Conservation (phyloP, 2,113 vertebrate genomes). For the Myrmecobius fasciatus region DNA sequence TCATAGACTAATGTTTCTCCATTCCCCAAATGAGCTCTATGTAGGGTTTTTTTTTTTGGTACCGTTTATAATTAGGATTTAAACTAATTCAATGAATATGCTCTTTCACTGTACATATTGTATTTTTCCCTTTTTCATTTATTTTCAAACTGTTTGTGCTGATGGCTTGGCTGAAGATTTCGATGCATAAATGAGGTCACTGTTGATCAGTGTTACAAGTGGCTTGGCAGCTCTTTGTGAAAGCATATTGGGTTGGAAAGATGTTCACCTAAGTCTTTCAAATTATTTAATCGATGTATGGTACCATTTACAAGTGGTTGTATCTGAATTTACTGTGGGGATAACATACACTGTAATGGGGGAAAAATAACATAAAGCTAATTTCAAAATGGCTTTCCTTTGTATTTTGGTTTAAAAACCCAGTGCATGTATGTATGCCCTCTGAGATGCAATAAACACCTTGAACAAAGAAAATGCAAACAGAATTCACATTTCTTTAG, state of each 20-base stretch:
- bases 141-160: constrained; percentile 89
- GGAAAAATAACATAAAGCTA: constrained; percentile 85
- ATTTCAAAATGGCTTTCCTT: constrained; percentile 93
- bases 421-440: constrained; percentile 98
- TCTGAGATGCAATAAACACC: constrained; percentile 99
- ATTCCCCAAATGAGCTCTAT: constrained; percentile 81
- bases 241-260: constrained; percentile 88
- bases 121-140: constrained; percentile 85
- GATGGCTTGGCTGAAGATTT: constrained; percentile 89
- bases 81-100: constrained; percentile 82
- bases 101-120: constrained; percentile 86
- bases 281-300: constrained; percentile 91
- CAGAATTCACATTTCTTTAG: constrained; percentile 65
- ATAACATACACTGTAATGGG: constrained; percentile 87
- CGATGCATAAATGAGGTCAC: constrained; percentile 87
- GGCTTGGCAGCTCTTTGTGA: constrained; percentile 89
- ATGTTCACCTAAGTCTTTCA: constrained; percentile 86
- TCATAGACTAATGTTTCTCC: constrained; percentile 85
- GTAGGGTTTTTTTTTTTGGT: constrained; percentile 86
- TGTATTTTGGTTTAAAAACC: constrained; percentile 92
- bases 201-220: constrained; percentile 90
- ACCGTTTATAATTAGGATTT: constrained; percentile 85
- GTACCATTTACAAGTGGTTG: constrained; percentile 93
- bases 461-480: constrained; percentile 89
- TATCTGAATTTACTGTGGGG: constrained; percentile 93